These are phyloP conservation scores for Drosophila helvetica DNA, from an alignment of 2,888 invertebrate species.

Conservation along the genomic window DNA sequence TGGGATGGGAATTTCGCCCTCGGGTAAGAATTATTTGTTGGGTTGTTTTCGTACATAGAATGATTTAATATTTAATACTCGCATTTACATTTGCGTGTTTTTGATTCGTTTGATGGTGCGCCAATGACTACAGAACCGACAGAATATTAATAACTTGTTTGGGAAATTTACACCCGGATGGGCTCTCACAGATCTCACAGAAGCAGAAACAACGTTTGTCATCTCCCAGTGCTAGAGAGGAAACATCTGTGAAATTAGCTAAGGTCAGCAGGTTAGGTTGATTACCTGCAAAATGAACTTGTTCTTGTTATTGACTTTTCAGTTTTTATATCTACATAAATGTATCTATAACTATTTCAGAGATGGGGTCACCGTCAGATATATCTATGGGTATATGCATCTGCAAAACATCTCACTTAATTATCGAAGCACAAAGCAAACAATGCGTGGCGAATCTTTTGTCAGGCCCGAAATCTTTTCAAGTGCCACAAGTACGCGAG, in stretches of 20 bases:
- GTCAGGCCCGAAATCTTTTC: slow-evolving; percentile 64
- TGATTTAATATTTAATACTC: slow-evolving; percentile 64
- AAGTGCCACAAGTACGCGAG: slow-evolving; percentile 23
- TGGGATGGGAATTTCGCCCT: slow-evolving; percentile 24
- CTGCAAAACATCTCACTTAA: slow-evolving; percentile 33
- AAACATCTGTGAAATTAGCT: slow-evolving; percentile 44
- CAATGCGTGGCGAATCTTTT: slow-evolving; percentile 72
- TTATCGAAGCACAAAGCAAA: slow-evolving; percentile 41
- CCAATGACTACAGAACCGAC: slow-evolving; percentile 8
- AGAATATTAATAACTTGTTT: slow-evolving; percentile 69
- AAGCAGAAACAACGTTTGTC: background rate
- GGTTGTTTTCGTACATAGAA: slow-evolving; percentile 37
- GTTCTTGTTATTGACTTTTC: slow-evolving; percentile 42
- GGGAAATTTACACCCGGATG: slow-evolving; percentile 79
- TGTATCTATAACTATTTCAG: slow-evolving; percentile 2
- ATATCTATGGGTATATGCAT: too few relatives aligned
- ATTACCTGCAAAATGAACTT: slow-evolving; percentile 55
- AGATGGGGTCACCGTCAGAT: too few relatives aligned
- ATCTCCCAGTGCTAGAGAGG: background rate
- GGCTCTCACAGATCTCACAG: slow-evolving; percentile 6
- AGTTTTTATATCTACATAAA: background rate
- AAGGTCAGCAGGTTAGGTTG: slow-evolving; percentile 50
- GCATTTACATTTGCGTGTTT: slow-evolving; percentile 72
- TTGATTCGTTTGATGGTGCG: slow-evolving; percentile 19
- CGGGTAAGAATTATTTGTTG: slow-evolving; percentile 15